phyloP scores from a whole-genome alignment of 2,888 invertebrate species.

The Adelognathus sp. region DNA sequence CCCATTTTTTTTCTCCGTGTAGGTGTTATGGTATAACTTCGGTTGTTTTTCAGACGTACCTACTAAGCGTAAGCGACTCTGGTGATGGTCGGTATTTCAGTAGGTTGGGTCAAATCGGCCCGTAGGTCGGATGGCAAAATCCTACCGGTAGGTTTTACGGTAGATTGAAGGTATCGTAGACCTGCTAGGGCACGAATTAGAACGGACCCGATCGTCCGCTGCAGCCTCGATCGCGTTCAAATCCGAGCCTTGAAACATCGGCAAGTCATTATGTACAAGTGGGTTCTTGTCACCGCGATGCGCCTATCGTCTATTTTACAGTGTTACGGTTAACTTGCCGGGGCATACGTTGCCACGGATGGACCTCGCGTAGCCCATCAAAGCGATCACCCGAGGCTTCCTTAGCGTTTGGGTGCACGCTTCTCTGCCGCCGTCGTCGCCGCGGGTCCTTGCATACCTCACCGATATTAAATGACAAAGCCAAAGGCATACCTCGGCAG shows the following conservation, averaged over 20 bases:
- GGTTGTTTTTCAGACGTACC: too few species aligned
- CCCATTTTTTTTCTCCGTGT: too few species aligned
- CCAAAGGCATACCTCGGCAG: conserved; percentile 80
- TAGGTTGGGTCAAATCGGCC: too few species aligned
- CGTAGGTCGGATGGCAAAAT: too few species aligned
- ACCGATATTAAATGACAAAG: conserved; percentile 81
- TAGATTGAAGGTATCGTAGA: too few species aligned
- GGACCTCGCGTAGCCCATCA: conserved; percentile 73
- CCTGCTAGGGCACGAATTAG: too few species aligned
- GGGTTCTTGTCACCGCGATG: neutral
- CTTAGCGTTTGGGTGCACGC: conserved; percentile 69
- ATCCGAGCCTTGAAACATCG: neutral
- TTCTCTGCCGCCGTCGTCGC: conserved; percentile 53
- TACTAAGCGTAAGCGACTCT: too few species aligned
- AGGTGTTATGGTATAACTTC: too few species aligned
- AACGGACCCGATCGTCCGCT: neutral
- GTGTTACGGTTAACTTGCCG: conserved; percentile 2
- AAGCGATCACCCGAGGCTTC: conserved; percentile 80
- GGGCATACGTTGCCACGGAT: conserved; percentile 30
- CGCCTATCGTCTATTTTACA: neutral
- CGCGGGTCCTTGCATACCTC: conserved; percentile 74
- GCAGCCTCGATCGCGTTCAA: too few species aligned
- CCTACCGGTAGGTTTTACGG: too few species aligned
- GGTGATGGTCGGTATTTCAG: too few species aligned
- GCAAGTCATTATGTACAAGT: neutral